Percentiles rank a stretch among this genome's conserved stretches.
These are phyloP conservation scores for Melanostigma gelatinosum DNA, from an alignment of 2,113 vertebrate species.

Conservation along the genomic window DNA sequence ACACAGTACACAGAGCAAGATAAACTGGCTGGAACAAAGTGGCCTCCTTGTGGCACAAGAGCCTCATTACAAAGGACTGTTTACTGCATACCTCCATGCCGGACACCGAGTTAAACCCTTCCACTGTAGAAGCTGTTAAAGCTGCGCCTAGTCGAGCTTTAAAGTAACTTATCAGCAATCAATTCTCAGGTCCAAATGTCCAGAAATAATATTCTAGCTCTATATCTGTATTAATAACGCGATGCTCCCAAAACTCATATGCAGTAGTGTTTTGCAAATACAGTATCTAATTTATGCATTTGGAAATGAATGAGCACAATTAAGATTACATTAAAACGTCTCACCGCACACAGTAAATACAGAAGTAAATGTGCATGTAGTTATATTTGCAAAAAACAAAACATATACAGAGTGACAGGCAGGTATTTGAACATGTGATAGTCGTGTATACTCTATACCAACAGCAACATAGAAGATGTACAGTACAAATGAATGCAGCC, in stretches of 20 bases:
- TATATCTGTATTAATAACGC: neutral
- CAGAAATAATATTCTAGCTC: neutral
- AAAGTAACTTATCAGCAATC: neutral
- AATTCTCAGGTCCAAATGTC: neutral
- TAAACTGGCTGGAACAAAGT: neutral
- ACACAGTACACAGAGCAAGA: neutral
- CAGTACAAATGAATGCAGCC: neutral
- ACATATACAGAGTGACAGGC: neutral
- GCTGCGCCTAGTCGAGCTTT: neutral
- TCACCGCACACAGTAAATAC: neutral
- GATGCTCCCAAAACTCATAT: neutral
- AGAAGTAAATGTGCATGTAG: neutral
- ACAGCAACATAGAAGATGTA: neutral
- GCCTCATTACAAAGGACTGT: conserved; percentile 11
- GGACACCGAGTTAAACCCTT: neutral
- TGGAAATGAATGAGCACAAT: neutral
- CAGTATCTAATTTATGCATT: neutral
- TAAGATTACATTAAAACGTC: neutral
- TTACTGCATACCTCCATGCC: neutral
- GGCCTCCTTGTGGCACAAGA: conserved; percentile 8
- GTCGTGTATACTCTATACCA: neutral
- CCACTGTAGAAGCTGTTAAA: neutral
- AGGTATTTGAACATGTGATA: neutral
- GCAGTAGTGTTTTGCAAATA: no score
- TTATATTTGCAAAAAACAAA: neutral